Base-by-base conservation (phyloP, 2,888 invertebrate species). In the Parthenolecanium corni region DNA sequence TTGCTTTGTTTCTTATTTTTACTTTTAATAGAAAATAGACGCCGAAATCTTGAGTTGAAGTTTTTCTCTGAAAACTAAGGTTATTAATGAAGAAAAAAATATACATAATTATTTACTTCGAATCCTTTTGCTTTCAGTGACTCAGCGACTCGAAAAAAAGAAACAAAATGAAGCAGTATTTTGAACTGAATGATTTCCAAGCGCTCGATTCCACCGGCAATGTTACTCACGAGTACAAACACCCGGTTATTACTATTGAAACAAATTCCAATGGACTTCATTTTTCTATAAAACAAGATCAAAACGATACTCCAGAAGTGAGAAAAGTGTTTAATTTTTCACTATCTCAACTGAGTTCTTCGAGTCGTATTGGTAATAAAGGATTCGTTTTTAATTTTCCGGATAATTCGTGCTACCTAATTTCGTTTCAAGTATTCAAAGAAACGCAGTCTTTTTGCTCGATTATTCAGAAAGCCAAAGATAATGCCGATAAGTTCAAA, bases 381-480 rank as follows among this genome's bases (percentile, higher is more conserved):
- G 63, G 63, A 14, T 63, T 42, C 36, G 49, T 63, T 11, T 63
- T 63, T 46, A 63, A 63, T 16, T 63, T 63, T 21, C 63, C 63
- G 14, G 63, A 63, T 47, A 53, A 53, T 31, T 42, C 63, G 40
- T 63, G 63, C 36, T 54, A 63, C 36, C 24, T 63, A 6, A 46
- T 63, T 12, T 53, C 53, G 12, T 63, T 63, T 44, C 53, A 54
- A 47, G 53, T 53, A 14, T 31, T 40, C 11, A 53, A 52, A 21
- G 63, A 63, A 18, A n/a, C 53, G 18, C 52, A 63, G 21, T 47
- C 40, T 18, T 63, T 63, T 24, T 24, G 52, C 38, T 46, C 9
- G n/a, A 53, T 46, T 25, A 47, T 63, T 11, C 63, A 63, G n/a
- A 53, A 54, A 52, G 53, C 53, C 9, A 63, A 54, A 63, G 63